Percentiles rank a stretch among this genome's conserved stretches.
Evolutionary conservation across 2,797 vertebrate genomes (phyloP).

Genomic region (Xyrichtys novacula): DNA sequence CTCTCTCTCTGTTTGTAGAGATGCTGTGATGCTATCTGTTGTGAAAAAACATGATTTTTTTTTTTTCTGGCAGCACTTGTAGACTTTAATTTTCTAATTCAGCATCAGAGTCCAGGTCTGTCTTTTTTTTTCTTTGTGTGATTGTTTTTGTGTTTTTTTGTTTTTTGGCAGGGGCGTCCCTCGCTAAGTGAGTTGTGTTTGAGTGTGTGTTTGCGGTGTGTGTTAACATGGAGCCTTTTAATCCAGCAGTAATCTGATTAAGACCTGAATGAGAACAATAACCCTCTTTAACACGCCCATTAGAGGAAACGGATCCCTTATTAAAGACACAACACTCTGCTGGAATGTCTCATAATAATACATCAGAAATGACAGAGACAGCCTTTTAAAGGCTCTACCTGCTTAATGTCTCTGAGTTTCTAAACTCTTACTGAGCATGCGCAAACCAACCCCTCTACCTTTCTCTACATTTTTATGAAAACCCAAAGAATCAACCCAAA

Average conservation of each 20-base stretch:
- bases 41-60: too few relatives aligned
- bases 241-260: slow-evolving; percentile 24
- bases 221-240: slow-evolving; percentile 9
- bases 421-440: neutral
- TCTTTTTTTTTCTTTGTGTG: neutral
- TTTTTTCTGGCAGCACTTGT: too few relatives aligned
- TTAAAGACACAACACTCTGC: slow-evolving; percentile 7
- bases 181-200: slow-evolving; percentile 8
- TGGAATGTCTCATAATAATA: neutral
- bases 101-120: neutral
- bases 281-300: slow-evolving; percentile 5
- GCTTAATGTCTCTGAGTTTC: neutral
- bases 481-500: neutral
- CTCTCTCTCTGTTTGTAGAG: too few relatives aligned
- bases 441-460: neutral
- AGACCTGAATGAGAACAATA: slow-evolving; percentile 21
- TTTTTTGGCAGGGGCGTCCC: neutral
- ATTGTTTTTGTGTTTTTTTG: neutral
- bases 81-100: neutral
- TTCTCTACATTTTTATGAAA: too few relatives aligned
- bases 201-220: slow-evolving; percentile 2
- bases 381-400: neutral
- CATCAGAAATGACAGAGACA: neutral
- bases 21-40: too few relatives aligned
- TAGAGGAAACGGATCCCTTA: slow-evolving; percentile 6